phyloP scores from a whole-genome alignment of 1,140 invertebrate species.

The Aphis craccivora region DNA sequence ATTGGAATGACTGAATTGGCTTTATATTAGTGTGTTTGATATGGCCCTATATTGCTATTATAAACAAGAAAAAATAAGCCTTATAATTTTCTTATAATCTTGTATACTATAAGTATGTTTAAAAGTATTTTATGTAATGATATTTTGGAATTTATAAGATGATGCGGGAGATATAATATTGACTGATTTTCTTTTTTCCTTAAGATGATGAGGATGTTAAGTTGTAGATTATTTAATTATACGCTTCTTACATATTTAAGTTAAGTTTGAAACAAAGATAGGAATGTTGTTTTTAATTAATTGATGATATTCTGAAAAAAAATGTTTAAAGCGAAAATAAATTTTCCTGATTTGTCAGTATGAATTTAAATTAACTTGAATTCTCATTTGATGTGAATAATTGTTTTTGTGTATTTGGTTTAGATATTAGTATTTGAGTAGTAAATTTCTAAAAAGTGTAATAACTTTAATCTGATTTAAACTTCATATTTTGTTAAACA shows the following conservation, averaged over 20 bases:
- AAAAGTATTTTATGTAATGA: not conserved
- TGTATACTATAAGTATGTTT: not conserved
- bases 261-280: not conserved
- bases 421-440: not conserved
- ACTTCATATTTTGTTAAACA: slow-evolving; percentile 8
- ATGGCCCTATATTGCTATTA: not conserved
- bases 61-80: not conserved
- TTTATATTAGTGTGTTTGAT: not conserved
- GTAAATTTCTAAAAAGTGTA: not conserved
- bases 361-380: not conserved
- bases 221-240: not conserved
- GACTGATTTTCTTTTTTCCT: not conserved
- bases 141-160: not conserved
- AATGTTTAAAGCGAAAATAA: not conserved
- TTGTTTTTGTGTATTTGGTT: not conserved
- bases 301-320: not conserved
- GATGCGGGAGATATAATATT: not conserved
- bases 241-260: not conserved
- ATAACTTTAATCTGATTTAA: not conserved
- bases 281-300: not conserved
- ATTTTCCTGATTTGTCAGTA: not conserved
- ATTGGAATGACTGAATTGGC: not conserved
- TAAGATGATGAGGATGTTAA: not conserved
- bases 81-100: not conserved
- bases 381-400: not conserved